These are phyloP conservation scores for Nothocercus julius DNA, from an alignment of 2,113 vertebrate genomes.

Conservation along the genomic window DNA sequence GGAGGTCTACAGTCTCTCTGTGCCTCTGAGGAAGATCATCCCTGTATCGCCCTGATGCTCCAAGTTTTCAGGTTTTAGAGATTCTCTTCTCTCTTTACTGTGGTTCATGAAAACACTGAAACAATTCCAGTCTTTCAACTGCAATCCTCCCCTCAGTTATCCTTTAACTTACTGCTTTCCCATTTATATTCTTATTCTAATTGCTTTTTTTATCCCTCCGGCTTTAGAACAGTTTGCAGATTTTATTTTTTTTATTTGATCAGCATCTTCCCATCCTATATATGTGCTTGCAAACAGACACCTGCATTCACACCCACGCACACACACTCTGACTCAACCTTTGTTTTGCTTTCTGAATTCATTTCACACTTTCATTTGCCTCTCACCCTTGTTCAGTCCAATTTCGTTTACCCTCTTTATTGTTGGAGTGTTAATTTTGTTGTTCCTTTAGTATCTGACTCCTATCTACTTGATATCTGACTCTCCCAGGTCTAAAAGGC, in stretches of 20 bases:
- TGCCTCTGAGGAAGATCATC: not conserved
- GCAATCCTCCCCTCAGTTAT: not conserved
- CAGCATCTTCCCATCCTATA: slow-evolving; percentile 33
- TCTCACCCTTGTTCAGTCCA: not conserved
- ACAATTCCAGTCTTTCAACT: not conserved
- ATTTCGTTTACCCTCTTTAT: not conserved
- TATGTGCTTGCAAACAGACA: slow-evolving; percentile 48
- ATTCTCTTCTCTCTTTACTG: not conserved
- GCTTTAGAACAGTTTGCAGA: not conserved
- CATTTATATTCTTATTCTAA: slow-evolving; percentile 11
- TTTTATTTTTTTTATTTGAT: slow-evolving; percentile 35
- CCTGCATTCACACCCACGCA: not conserved
- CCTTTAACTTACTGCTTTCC: slow-evolving; percentile 24
- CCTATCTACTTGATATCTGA: not conserved
- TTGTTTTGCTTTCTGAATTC: slow-evolving; percentile 19
- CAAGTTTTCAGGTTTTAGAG: not conserved
- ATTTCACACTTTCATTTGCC: slow-evolving; percentile 20
- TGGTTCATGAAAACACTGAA: not conserved
- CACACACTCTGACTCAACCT: slow-evolving; percentile 19
- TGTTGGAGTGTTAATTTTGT: not conserved
- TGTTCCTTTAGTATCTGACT: not conserved
- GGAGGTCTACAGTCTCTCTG: not conserved
- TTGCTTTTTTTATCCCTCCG: not conserved
- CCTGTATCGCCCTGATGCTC: not conserved
- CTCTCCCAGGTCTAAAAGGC: not conserved